Evolutionary conservation across 2,888 invertebrate genomes (phyloP).

Genomic region (Trissoscelio sp.): DNA sequence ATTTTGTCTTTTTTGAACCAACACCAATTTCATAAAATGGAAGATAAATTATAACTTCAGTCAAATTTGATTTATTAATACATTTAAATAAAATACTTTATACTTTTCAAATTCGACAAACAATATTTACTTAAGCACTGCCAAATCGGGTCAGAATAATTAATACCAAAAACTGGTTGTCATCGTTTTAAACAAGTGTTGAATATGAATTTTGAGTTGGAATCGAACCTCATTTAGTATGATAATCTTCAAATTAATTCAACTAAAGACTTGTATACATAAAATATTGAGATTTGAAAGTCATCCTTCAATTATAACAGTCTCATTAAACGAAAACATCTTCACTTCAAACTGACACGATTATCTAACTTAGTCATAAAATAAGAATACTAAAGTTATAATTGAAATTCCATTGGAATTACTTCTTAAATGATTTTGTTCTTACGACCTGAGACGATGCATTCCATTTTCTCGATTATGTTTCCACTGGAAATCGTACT

Average conservation of each 20-base stretch:
- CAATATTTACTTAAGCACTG: neutral
- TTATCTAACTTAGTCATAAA: neutral
- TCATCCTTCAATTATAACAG: neutral
- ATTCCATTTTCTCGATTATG: constrained; percentile 53
- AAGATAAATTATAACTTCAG: constrained; percentile 28
- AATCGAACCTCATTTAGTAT: constrained; percentile 9
- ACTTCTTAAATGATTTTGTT: constrained; percentile 23
- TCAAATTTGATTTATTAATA: neutral
- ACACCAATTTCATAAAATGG: constrained; percentile 27
- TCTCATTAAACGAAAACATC: neutral
- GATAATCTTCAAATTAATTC: constrained; percentile 13
- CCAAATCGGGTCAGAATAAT: constrained; percentile 9
- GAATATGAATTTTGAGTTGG: neutral
- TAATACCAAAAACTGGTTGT: constrained; percentile 18
- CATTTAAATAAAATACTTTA: neutral
- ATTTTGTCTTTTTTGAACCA: neutral
- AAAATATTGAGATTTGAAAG: constrained; percentile 1
- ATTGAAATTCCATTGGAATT: constrained; percentile 14
- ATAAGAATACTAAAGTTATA: constrained; percentile 34
- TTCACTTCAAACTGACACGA: too few relatives aligned
- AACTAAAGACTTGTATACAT: neutral
- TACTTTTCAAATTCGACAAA: neutral
- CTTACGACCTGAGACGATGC: constrained; percentile 45
- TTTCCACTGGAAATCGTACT: constrained; percentile 39
- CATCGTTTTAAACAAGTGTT: constrained; percentile 19